Evolutionary conservation across 37 sponge, comb jelly and placozoan species (phyloP).

Genomic region (Ianthella basta): DNA sequence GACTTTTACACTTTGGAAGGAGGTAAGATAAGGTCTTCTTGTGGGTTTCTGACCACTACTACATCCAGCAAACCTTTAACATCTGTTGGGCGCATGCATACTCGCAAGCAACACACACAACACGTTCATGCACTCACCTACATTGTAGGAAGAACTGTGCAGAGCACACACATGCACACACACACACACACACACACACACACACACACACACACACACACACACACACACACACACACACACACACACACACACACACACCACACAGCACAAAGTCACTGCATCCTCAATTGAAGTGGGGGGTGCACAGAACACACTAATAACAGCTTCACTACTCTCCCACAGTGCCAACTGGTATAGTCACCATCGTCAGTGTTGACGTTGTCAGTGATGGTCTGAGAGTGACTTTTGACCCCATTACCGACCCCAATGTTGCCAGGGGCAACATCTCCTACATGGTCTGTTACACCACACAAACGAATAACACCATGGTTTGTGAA

Average conservation of each 20-base stretch:
- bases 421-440: constrained; percentile 11
- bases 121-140: neutral
- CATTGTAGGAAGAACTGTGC: neutral
- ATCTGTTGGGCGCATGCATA: too few relatives aligned
- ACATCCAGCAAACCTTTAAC: too few relatives aligned
- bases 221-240: neutral
- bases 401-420: constrained; percentile 12
- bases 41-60: too few relatives aligned
- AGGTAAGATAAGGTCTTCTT: too few relatives aligned
- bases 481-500: neutral
- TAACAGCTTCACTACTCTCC: neutral
- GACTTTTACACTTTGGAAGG: neutral
- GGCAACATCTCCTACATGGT: constrained; percentile 26
- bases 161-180: neutral
- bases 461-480: neutral
- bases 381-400: neutral
- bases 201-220: constrained; percentile 5
- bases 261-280: too few relatives aligned
- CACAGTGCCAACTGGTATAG: neutral
- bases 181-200: constrained; percentile 13
- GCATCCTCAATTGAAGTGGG: constrained; percentile 1
- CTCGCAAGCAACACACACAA: too few relatives aligned
- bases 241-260: constrained; percentile 13
- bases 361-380: neutral
- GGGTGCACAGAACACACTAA: neutral